phyloP scores from a whole-genome alignment of 1,140 invertebrate genomes.

The Thereuonema tuberculata region DNA sequence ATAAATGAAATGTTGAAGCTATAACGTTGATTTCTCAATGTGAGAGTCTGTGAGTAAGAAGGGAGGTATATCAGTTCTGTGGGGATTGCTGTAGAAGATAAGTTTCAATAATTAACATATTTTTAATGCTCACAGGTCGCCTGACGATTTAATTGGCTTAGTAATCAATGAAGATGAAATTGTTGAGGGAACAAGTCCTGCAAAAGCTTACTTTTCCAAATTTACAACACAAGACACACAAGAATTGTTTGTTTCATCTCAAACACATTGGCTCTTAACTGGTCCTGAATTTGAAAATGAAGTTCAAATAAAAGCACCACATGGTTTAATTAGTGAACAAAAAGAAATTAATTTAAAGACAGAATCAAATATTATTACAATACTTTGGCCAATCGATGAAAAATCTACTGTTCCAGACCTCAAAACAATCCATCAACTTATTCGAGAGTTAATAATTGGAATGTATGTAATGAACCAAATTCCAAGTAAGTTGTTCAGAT shows the following conservation, averaged over 20 bases:
- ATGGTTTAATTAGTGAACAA: not conserved
- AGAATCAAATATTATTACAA: not conserved
- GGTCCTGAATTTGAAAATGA: not conserved
- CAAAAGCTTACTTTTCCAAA: not conserved
- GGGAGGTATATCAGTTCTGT: too few relatives aligned
- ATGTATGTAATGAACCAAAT: slow-evolving; percentile 6
- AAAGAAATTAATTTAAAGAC: not conserved
- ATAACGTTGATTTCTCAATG: too few relatives aligned
- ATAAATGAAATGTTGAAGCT: too few relatives aligned
- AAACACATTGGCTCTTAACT: not conserved
- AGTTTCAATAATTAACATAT: too few relatives aligned
- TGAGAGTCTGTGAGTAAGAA: too few relatives aligned
- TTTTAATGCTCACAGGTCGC: too few relatives aligned
- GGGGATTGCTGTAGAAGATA: too few relatives aligned
- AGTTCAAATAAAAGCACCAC: not conserved
- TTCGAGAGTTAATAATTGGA: slow-evolving; percentile 3
- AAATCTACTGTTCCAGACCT: not conserved
- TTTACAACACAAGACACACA: not conserved
- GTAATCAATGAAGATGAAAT: not conserved
- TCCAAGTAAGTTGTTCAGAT: not conserved
- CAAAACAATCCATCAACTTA: not conserved
- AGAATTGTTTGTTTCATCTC: not conserved
- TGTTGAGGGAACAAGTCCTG: not conserved
- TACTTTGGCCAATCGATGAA: not conserved
- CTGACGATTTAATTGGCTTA: not conserved